Evolutionary conservation across 2,888 invertebrate genomes (phyloP).

Genomic region (Dinocampus coccinellae): DNA sequence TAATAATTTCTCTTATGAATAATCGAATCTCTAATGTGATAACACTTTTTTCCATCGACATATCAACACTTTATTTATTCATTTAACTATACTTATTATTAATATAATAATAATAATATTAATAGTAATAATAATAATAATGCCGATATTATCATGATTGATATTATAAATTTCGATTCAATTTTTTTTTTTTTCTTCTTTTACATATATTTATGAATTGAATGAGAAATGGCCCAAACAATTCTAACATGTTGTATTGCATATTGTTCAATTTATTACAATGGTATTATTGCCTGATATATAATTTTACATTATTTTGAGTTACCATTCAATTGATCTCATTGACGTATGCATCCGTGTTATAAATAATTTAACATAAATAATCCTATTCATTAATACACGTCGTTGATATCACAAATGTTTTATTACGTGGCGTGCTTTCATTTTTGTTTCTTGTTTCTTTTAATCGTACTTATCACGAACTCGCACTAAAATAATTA

Average conservation of each 20-base stretch:
- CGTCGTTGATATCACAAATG: background rate
- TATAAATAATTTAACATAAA: background rate
- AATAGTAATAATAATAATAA: too few species aligned
- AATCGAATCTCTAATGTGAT: too few species aligned
- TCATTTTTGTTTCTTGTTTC: background rate
- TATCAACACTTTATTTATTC: too few species aligned
- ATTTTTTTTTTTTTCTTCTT: too few species aligned
- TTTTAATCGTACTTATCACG: conserved; percentile 62
- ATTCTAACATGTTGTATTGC: background rate
- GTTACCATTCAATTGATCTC: background rate
- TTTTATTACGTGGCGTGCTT: background rate
- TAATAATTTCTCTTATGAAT: too few species aligned
- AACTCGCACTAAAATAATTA: conserved; percentile 73
- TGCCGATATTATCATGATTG: background rate
- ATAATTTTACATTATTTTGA: background rate
- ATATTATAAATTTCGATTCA: background rate
- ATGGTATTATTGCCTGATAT: background rate
- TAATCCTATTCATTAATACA: background rate
- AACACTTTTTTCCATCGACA: too few species aligned
- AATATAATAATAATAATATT: too few species aligned
- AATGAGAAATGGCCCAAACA: background rate
- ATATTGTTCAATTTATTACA: background rate
- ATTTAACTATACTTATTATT: too few species aligned
- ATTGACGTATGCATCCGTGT: background rate
- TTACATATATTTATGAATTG: background rate